Evolutionary conservation across 2,888 invertebrate genomes (phyloP).

Genomic region (Trissolcus brochymenae): DNA sequence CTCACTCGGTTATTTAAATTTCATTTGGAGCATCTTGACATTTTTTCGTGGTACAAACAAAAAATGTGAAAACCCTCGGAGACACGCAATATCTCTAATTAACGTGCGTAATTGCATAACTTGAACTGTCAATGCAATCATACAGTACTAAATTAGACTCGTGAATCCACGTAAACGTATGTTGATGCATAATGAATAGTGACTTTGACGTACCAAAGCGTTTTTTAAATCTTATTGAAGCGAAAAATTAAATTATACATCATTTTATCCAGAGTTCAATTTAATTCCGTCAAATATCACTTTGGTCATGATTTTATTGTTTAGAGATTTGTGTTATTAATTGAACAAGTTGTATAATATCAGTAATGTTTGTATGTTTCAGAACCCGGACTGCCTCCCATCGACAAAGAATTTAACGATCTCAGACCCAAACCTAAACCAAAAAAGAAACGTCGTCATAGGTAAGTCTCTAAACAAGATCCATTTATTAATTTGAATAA

Average conservation of each 20-base stretch:
- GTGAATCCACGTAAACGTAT: constrained; percentile 14
- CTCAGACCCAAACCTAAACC: constrained; percentile 88
- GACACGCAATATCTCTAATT: constrained; percentile 64
- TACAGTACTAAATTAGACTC: constrained; percentile 72
- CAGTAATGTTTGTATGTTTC: too few relatives aligned
- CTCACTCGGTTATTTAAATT: constrained; percentile 38
- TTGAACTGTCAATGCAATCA: constrained; percentile 62
- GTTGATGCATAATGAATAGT: constrained; percentile 44
- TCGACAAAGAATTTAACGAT: constrained; percentile 88
- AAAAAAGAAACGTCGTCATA: constrained; percentile 96
- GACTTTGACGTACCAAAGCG: constrained; percentile 6
- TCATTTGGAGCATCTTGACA: constrained; percentile 18
- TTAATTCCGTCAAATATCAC: constrained; percentile 13
- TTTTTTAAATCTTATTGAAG: constrained; percentile 13
- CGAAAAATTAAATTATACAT: constrained; percentile 37
- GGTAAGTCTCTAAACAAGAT: constrained; percentile 80
- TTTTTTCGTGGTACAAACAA: constrained; percentile 17
- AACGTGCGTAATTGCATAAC: constrained; percentile 70
- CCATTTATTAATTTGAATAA: neutral
- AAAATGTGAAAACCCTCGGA: neutral
- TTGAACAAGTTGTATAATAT: too few relatives aligned
- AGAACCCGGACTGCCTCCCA: too few relatives aligned
- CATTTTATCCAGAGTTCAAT: constrained; percentile 11
- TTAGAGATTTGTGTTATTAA: too few relatives aligned
- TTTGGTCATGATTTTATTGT: neutral